These are phyloP conservation scores for Cololabis saira DNA, from an alignment of 2,113 vertebrate genomes.

Conservation along the genomic window DNA sequence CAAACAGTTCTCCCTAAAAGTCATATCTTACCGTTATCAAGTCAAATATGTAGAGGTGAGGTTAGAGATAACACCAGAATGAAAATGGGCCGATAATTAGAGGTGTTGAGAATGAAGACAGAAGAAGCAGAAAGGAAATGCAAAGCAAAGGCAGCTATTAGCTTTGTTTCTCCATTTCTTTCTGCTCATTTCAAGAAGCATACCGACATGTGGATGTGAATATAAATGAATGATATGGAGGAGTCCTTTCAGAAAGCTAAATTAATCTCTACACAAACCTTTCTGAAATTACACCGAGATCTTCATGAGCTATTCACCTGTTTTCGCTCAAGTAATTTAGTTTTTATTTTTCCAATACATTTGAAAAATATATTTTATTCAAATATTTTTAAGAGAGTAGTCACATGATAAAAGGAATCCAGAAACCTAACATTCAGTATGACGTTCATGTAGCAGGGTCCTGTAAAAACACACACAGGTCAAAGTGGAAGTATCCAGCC, in stretches of 20 bases:
- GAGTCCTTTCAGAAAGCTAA: background rate
- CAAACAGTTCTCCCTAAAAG: conserved; percentile 20
- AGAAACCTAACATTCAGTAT: too few species aligned
- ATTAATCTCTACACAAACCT: background rate
- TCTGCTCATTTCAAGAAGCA: conserved; percentile 8
- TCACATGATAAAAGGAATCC: too few species aligned
- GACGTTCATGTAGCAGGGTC: too few species aligned
- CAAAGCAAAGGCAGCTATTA: background rate
- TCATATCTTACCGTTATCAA: conserved; percentile 36
- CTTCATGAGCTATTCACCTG: too few species aligned
- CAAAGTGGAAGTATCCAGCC: too few species aligned
- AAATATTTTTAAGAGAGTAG: too few species aligned
- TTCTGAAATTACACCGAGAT: too few species aligned
- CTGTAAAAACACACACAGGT: too few species aligned
- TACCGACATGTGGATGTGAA: background rate
- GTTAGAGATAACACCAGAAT: conserved; percentile 26
- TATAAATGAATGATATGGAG: background rate
- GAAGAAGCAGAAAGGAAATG: background rate
- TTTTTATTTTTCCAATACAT: too few species aligned
- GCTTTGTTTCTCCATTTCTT: background rate
- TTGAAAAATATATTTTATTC: too few species aligned
- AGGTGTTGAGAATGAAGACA: conserved; percentile 21
- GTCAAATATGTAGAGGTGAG: conserved; percentile 38
- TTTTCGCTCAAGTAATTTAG: too few species aligned
- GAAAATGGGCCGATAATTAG: conserved; percentile 29